Percentiles rank a stretch among this genome's conserved stretches.
Evolutionary conservation across 2,888 invertebrate species (phyloP).

Genomic region (Taphrorychus bicolor): DNA sequence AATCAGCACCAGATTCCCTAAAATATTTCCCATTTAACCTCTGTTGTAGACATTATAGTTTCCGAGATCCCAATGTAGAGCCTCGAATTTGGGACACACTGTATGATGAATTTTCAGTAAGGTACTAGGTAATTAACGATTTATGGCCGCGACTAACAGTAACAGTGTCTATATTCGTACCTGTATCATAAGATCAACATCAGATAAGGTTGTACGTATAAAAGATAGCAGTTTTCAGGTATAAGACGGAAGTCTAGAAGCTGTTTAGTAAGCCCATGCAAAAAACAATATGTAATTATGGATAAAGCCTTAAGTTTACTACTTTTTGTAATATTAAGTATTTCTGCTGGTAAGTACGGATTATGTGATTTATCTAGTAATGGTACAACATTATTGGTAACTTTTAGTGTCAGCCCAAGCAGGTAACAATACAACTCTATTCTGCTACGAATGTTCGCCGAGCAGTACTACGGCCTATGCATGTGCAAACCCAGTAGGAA

Average conservation of each 20-base stretch:
- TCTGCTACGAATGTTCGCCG: conserved; percentile 5
- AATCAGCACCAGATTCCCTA: too few species aligned
- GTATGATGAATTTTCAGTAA: background rate
- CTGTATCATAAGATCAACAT: background rate
- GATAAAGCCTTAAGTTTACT: too few species aligned
- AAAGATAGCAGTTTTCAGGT: background rate
- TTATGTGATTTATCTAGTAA: too few species aligned
- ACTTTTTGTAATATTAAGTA: too few species aligned
- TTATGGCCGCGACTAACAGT: background rate
- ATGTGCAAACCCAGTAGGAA: conserved; percentile 7
- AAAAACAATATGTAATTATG: too few species aligned
- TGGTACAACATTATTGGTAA: background rate
- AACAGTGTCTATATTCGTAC: background rate
- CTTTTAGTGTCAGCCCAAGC: conserved; percentile 3
- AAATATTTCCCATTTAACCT: too few species aligned
- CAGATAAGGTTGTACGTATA: background rate
- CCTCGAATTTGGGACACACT: too few species aligned
- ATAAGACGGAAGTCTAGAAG: background rate
- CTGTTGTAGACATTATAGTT: too few species aligned
- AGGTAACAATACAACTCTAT: background rate
- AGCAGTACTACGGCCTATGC: background rate
- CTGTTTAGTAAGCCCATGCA: too few species aligned
- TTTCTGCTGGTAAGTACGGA: background rate
- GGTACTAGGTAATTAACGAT: background rate
- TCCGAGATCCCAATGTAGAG: too few species aligned